Base-by-base conservation (phyloP, 2,113 vertebrate species). In the Pterocles gutturalis region DNA sequence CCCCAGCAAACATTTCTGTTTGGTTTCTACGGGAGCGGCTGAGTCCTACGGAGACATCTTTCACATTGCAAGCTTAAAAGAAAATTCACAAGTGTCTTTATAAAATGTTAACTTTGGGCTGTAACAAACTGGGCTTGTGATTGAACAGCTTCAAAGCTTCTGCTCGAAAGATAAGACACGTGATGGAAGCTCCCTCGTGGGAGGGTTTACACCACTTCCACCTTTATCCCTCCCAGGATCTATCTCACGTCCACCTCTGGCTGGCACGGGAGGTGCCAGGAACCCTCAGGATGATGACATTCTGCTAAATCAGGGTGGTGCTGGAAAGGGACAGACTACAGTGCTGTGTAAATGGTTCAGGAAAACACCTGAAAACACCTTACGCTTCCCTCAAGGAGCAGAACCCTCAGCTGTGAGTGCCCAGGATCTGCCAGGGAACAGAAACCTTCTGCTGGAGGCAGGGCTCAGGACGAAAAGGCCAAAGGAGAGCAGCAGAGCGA, bases 91-190 rank as follows among this genome's bases (percentile, higher is more conserved):
- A 90, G n/a, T 1, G 21, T 43, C 75, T 61, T 86, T 51, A 72
- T 5, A 46, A 87, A 94, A 66, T 0, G 18, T 38, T 60, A 82
- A 86, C 43, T 93, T 94, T 41, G 92, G 93, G 92, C 83, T 94
- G 58, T 64, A 86, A 92, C 90, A 94, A 96, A 92, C 64, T 0
- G 25, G 80, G 89, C 72, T 77, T 4, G 25, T 0, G 22, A 58
- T 33, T 38, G 9, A 73, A 61, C 54, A 93, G 90, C 93, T 94
- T 79, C 92, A 77, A 77, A 88, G 91, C 62, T 85, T 54, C 87
- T 58, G 54, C 70, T 83, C 4, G 2, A 13, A 64, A 48, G 70
- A 60, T 2, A 9, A 70, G 64, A 77, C 31, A 14, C 0, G 1
- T 26, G 83, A 64, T 1, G n/a, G 83, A n/a, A 12, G 51, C 36